Evolutionary conservation across 2,797 vertebrate genomes (phyloP), one percentile per base, ranked within the genome.

Genomic region (Dermochelys coriacea): DNA sequence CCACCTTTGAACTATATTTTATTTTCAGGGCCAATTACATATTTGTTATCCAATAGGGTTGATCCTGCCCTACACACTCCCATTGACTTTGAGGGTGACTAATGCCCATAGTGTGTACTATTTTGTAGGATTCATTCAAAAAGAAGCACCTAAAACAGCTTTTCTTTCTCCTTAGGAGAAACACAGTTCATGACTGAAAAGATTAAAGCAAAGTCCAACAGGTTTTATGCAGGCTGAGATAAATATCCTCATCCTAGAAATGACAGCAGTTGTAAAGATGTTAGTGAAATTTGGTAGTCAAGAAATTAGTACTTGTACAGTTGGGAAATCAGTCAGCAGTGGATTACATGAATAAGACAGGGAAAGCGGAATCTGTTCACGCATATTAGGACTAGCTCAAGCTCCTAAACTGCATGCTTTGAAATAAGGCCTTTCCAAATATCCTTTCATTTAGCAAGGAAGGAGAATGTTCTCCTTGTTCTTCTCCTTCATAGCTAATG

Each of bases 401-500:
- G 49, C 34, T 37, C 68, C 55, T 82, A 16, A 83, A 68, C 52
- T 78, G 37, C 29, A 77, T 94, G 68, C 37, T 95, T 64, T 55
- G 59, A 96, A 95, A 93, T 85, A 93, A 87, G 78, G 77, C 87
- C 74, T 93, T 94, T 85, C 90, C 84, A 91, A 95, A 95, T 94
- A 95, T 94, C 92, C 94, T 96, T 96, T 93, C 84, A 87, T 94
- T 97, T 95, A 92, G 87, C 88, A 85, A 89, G 2, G 2, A 45
- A 82, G 55, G 37, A 85, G 87, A 97, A 91, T 90, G 91, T 92
- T 96, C 96, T 97, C 93, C 89, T 95, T 95, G 45, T 96, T 95
- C 82, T 84, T 91, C 95, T 95, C 96, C 94, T 96, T 97, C 94
- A 91, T 93, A 97, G 93, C 87, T 97, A 93, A 97, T 91, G 93